phyloP scores from a whole-genome alignment of 2,797 vertebrate genomes.

The Hoplostethus mediterraneus region DNA sequence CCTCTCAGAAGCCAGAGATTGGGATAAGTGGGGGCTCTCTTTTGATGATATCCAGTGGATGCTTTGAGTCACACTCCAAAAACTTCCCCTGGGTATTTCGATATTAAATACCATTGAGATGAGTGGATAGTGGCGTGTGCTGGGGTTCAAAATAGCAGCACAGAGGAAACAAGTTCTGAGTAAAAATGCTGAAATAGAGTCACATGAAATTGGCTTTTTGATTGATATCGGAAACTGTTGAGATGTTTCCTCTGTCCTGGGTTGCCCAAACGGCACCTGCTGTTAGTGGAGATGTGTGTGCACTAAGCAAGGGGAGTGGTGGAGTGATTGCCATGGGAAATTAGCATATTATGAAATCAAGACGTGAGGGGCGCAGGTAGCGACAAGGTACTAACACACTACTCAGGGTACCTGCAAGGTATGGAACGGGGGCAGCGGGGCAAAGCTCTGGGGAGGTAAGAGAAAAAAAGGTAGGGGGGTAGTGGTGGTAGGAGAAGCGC shows the following conservation, averaged over 20 bases:
- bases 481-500: constrained; percentile 48
- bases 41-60: constrained; percentile 61
- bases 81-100: constrained; percentile 57
- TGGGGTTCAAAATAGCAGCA: constrained; percentile 62
- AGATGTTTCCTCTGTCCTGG: constrained; percentile 70
- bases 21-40: constrained; percentile 47
- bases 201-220: constrained; percentile 18
- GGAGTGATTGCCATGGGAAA: constrained; percentile 55
- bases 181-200: constrained; percentile 19
- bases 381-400: constrained; percentile 51
- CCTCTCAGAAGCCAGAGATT: constrained; percentile 38
- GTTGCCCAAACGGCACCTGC: constrained; percentile 19
- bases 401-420: constrained; percentile 59
- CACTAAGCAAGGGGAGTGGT: constrained; percentile 45
- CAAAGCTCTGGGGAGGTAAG: constrained; percentile 48
- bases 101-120: constrained; percentile 62
- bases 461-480: constrained; percentile 50
- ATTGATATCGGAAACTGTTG: constrained; percentile 8
- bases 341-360: constrained; percentile 65
- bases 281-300: constrained; percentile 62
- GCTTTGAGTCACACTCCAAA: constrained; percentile 51
- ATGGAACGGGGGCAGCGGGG: constrained; percentile 43
- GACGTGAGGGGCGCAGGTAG: constrained; percentile 51
- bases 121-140: constrained; percentile 49
- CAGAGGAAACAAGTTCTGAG: constrained; percentile 68